Base-by-base conservation (phyloP, 2,797 vertebrate species). In the Carcharodon carcharias region DNA sequence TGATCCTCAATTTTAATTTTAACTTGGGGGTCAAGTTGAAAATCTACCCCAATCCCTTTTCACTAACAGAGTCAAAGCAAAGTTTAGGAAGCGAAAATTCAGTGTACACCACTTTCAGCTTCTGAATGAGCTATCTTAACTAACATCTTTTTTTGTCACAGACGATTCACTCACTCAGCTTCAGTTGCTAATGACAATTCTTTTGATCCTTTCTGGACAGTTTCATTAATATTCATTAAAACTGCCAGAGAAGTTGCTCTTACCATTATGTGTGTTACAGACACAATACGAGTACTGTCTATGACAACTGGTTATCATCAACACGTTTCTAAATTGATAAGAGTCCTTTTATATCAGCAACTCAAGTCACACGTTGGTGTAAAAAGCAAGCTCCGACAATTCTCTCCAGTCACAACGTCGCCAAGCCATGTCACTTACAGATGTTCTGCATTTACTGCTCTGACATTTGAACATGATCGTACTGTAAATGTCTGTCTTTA, bases 351-450 rank as follows among this genome's bases (percentile, higher is more conserved):
- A 69, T 69, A 69, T 95, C 92, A 50, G 45, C 23, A 69, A 45
- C 9, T 67, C 23, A 95, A 50, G 21, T 95, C 65, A 45, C 65
- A 95, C 45, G 12, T 95, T 95, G 92, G 8, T 50, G 26, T 45
- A 28, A 69, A 95, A 69, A 94, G 16, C 92, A 94, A 95, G 23
- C 92, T 91, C 58, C n/a, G 88, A n/a, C 56, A 91, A 56, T 63
- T 61, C 58, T 61, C 56, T 91, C 88, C 4, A 18, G 88, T 31
- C 88, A 91, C 1, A 56, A 89, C 26, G 12, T 91, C 88, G 26
- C n/a, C 3, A 50, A 50, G 40, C 4, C 61, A 95, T 95, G 63
- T 50, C 65, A 95, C 0, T 12, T 95, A 11, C 40, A 40, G 92
- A 65, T 69, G 35, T 94, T 94, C 40, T 40, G 63, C 26, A 23